Evolutionary conservation across 1,140 invertebrate species (phyloP).

Genomic region (Proales similis): DNA sequence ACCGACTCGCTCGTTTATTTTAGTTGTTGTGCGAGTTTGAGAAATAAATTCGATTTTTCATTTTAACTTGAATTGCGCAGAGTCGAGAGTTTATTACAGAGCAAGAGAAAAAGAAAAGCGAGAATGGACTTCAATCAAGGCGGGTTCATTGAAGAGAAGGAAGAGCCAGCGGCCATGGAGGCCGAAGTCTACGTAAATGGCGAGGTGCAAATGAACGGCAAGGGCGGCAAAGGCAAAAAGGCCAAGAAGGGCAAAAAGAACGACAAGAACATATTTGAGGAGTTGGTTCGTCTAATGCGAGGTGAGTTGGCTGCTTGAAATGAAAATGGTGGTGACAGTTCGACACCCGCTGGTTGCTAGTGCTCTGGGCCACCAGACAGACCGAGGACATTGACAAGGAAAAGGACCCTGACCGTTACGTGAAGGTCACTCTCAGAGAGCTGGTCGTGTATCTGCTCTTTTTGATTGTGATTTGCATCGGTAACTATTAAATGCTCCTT

Average conservation of each 20-base stretch:
- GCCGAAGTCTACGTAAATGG: conserved; percentile 34
- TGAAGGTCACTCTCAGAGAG: conserved; percentile 59
- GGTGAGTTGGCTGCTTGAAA: too few relatives aligned
- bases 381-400: conserved; percentile 47
- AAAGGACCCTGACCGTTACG: conserved; percentile 44
- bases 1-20: too few relatives aligned
- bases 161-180: conserved; percentile 24
- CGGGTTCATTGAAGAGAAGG: conserved; percentile 17
- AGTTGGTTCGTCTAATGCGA: not conserved
- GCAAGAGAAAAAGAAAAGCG: too few relatives aligned
- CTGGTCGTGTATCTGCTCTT: conserved; percentile 59
- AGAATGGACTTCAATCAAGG: too few relatives aligned
- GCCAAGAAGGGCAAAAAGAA: conserved; percentile 27
- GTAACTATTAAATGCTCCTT: conserved; percentile 50
- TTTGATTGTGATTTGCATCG: conserved; percentile 56
- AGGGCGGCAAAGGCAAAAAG: conserved; percentile 6
- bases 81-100: too few relatives aligned
- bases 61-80: too few relatives aligned
- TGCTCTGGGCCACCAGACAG: conserved; percentile 52
- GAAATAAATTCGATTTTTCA: too few relatives aligned
- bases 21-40: too few relatives aligned
- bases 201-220: not conserved
- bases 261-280: conserved; percentile 6
- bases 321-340: too few relatives aligned
- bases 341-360: too few relatives aligned